Conservation (phyloP, 1,140 invertebrate genomes). For the Dufourea novaeangliae region DNA sequence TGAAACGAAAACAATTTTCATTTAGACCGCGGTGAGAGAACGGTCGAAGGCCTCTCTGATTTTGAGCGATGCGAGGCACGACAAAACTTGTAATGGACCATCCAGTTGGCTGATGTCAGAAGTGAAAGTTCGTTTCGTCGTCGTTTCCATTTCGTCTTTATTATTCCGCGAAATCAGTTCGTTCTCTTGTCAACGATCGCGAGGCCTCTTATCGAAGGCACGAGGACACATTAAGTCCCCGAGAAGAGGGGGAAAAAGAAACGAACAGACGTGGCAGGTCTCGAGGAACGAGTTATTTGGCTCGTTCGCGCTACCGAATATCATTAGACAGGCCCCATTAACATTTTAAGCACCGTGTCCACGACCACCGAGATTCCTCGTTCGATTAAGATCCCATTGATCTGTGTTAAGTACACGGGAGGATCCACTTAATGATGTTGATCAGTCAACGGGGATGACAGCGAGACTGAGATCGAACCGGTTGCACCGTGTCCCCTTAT, state of each 20-base stretch:
- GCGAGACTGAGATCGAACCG: conserved; percentile 55
- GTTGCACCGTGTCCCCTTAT: conserved; percentile 61
- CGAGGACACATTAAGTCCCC: neutral
- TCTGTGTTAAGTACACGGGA: conserved; percentile 25
- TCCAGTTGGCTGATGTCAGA: conserved; percentile 10
- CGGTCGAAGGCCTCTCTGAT: neutral
- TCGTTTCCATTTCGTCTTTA: conserved; percentile 28
- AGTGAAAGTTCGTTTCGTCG: conserved; percentile 26
- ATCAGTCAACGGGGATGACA: conserved; percentile 70
- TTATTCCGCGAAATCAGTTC: conserved; percentile 38
- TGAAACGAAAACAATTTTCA: conserved; percentile 57
- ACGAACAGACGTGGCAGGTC: neutral
- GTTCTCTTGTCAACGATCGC: conserved; percentile 25
- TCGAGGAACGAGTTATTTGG: conserved; percentile 45
- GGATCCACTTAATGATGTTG: conserved; percentile 64
- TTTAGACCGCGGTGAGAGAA: neutral
- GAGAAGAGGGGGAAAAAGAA: conserved; percentile 1
- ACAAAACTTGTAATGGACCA: conserved; percentile 3
- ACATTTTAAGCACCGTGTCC: conserved; percentile 64
- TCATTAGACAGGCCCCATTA: conserved; percentile 61
- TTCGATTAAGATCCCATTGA: conserved; percentile 46
- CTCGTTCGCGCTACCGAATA: conserved; percentile 66
- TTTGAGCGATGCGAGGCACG: conserved; percentile 2
- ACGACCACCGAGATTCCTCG: conserved; percentile 37
- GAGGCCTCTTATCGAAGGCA: conserved; percentile 18